Evolutionary conservation across 2,113 vertebrate genomes (phyloP).

Genomic region (Pachycephala philippinensis): DNA sequence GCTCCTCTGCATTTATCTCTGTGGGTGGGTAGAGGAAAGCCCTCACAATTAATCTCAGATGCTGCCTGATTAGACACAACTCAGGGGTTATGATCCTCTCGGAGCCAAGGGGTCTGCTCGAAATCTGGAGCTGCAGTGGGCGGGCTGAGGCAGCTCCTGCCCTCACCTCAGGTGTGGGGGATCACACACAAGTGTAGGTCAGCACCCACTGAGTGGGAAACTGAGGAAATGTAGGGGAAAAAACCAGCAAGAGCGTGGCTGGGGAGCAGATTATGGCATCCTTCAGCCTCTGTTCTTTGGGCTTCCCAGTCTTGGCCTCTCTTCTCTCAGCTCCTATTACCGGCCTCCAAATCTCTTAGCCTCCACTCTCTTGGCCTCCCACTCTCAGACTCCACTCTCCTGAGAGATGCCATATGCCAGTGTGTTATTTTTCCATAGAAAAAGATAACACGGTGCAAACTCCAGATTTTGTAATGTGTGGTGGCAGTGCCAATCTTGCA

Average conservation of each 20-base stretch:
- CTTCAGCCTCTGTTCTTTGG: not conserved
- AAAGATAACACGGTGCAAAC: not conserved
- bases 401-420: not conserved
- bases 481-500: not conserved
- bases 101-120: not conserved
- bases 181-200: rapidly evolving
- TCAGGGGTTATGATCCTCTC: not conserved
- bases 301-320: not conserved
- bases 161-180: not conserved
- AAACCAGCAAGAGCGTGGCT: not conserved
- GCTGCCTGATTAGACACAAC: not conserved
- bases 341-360: not conserved
- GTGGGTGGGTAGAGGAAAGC: constrained; percentile 40
- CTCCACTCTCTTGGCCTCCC: not conserved
- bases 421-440: not conserved
- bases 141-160: not conserved
- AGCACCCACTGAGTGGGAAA: rapidly evolving
- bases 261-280: not conserved
- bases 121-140: not conserved
- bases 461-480: not conserved
- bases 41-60: constrained; percentile 42
- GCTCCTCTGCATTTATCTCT: constrained; percentile 40
- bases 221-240: not conserved
- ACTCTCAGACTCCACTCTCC: not conserved
- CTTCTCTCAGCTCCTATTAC: not conserved